phyloP scores from a whole-genome alignment of 1,140 invertebrate species.

The Neodiprion virginianus region DNA sequence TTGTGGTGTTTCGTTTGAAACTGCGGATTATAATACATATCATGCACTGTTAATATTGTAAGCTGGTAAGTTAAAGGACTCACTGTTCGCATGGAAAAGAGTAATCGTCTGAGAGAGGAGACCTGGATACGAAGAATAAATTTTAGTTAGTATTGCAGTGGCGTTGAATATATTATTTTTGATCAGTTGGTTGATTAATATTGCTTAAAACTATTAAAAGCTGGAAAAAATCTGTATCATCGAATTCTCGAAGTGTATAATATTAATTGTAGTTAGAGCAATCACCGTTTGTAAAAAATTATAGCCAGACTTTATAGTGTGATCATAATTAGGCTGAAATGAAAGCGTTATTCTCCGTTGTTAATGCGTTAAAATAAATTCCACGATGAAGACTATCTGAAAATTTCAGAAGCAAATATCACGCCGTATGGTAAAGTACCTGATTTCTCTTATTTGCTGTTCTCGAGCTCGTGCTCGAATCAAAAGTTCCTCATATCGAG shows the following conservation, averaged over 20 bases:
- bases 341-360: not conserved
- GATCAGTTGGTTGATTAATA: not conserved
- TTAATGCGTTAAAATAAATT: slow-evolving; percentile 11
- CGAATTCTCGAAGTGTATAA: not conserved
- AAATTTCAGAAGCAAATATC: not conserved
- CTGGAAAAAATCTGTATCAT: slow-evolving; percentile 8
- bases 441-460: slow-evolving; percentile 75
- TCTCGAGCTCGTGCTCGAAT: slow-evolving; percentile 76
- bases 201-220: slow-evolving; percentile 30
- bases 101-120: slow-evolving; percentile 67
- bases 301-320: slow-evolving; percentile 18
- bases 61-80: slow-evolving; percentile 57
- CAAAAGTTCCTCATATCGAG: slow-evolving; percentile 74
- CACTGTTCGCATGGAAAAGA: slow-evolving; percentile 73
- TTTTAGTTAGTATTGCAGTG: slow-evolving; percentile 28
- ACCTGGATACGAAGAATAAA: slow-evolving; percentile 61
- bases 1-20: not conserved
- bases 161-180: not conserved
- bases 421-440: slow-evolving; percentile 55
- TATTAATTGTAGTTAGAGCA: not conserved
- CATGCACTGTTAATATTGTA: not conserved
- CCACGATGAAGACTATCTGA: not conserved
- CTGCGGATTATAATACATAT: slow-evolving; percentile 12
- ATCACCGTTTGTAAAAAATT: slow-evolving; percentile 18
- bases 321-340: not conserved